Evolutionary conservation across 2,797 vertebrate genomes (phyloP), one percentile per base, ranked within the genome.

Genomic region (Podargus strigoides): DNA sequence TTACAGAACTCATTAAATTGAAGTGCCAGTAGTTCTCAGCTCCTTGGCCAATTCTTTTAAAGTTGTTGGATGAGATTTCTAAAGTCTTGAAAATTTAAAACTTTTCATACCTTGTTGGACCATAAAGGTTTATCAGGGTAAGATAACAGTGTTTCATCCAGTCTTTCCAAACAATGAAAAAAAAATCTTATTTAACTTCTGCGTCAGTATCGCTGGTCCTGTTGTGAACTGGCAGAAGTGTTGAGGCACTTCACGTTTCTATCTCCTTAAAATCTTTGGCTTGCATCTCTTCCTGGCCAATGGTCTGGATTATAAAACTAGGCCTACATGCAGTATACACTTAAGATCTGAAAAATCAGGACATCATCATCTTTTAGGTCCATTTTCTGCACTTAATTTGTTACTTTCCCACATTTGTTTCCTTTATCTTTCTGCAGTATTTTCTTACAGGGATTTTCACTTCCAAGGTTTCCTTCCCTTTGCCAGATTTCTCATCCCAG

Each of bases 291-390:
- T 70, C 47, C 50, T 76, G 44, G 23, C 4, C 32, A 37, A 4
- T 2, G 5, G 37, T 14, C 49, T 41, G 60, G 8, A 23, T 59
- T 70, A 24, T 37, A 9, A 68, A 67, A 26, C 20, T 9, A 20
- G 50, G 13, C 20, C 23, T 36, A 16, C 2, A 0, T n/a, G 20
- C 42, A 52, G 6, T 7, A 2, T 12, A 15, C 2, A 1, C 41
- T 44, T 58, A 1, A 34, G 22, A 23, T 34, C 26, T 70, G 79
- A 67, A 63, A 69, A 78, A 67, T 14, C 14, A 17, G 41, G 32
- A 20, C 0, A 0, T 20, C 0, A 0, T 70, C 6, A 26, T 27
- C 12, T 41, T 50, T 32, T 32, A 10, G 37, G n/a, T 39, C 42
- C 1, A 0, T 14, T 3, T 32, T 62, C 63, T 67, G 32, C 18